Evolutionary conservation across 1,140 invertebrate genomes (phyloP).

Genomic region (Sinonovacula constricta): DNA sequence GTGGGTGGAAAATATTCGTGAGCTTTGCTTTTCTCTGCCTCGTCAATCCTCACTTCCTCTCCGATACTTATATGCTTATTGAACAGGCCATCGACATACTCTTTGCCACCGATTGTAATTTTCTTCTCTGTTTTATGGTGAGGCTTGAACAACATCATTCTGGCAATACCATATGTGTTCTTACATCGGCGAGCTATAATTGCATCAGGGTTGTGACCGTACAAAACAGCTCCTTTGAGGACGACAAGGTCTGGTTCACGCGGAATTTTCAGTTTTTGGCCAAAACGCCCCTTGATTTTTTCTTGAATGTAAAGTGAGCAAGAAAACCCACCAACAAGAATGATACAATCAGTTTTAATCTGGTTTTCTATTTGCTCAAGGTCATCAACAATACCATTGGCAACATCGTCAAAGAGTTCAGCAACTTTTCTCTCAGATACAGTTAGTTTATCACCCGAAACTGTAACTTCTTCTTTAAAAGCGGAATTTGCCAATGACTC

Average conservation of each 20-base stretch:
- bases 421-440: too few relatives aligned
- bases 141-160: constrained; percentile 7
- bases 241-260: constrained; percentile 20
- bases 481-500: too few relatives aligned
- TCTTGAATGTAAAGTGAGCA: constrained; percentile 18
- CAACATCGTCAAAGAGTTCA: too few relatives aligned
- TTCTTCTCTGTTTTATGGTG: constrained; percentile 7
- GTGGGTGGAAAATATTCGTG: constrained; percentile 16
- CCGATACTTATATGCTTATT: constrained; percentile 31
- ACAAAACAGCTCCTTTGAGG: constrained; percentile 12
- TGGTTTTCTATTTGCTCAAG: constrained; percentile 21
- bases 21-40: not conserved
- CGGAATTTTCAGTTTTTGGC: constrained; percentile 4
- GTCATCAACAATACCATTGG: too few relatives aligned
- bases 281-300: constrained; percentile 9
- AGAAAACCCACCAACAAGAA: constrained; percentile 34
- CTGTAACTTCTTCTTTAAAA: too few relatives aligned
- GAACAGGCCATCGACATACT: constrained; percentile 33
- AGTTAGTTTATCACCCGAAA: too few relatives aligned
- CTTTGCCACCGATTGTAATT: not conserved
- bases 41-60: constrained; percentile 8
- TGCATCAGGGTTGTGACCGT: constrained; percentile 13
- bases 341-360: constrained; percentile 18
- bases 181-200: constrained; percentile 10
- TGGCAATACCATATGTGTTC: constrained; percentile 32